Conservation (phyloP, 1,140 invertebrate genomes). For the Drosophila busckii region DNA sequence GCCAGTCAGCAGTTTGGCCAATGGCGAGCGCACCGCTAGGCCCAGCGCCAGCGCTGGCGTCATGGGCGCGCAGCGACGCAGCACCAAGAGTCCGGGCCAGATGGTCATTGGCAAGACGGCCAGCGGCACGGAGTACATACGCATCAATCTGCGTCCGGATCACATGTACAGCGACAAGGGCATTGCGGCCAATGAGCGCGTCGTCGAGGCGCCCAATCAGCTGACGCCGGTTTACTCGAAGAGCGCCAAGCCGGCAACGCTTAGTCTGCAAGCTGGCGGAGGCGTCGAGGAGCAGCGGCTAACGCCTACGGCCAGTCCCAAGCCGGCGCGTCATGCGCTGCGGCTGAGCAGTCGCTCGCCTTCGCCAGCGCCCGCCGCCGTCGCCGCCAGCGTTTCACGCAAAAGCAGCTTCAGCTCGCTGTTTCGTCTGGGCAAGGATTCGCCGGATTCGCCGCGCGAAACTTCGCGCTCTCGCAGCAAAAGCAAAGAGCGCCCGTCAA, state of each 20-base stretch:
- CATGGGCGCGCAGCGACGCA: constrained; percentile 52
- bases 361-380: constrained; percentile 73
- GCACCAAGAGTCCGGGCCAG: constrained; percentile 70
- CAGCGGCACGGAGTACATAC: constrained; percentile 81
- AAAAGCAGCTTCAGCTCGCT: constrained; percentile 89
- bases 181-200: constrained; percentile 68
- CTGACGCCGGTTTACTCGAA: constrained; percentile 62
- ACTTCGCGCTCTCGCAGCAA: constrained; percentile 82
- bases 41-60: not conserved
- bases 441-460: constrained; percentile 69
- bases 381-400: constrained; percentile 81
- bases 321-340: constrained; percentile 66
- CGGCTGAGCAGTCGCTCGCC: constrained; percentile 78
- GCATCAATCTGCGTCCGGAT: constrained; percentile 84
- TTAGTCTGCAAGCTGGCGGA: constrained; percentile 78
- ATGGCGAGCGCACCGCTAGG: constrained; percentile 34
- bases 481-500: constrained; percentile 81
- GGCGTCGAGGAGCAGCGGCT: constrained; percentile 57
- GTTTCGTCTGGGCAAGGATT: constrained; percentile 81
- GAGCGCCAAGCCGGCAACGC: constrained; percentile 78
- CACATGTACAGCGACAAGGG: constrained; percentile 82
- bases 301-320: constrained; percentile 79
- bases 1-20: constrained; percentile 30
- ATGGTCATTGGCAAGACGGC: constrained; percentile 74
- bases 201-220: constrained; percentile 74